Conservation (phyloP, 2,888 invertebrate species). For the Hemicrepidius hirtus region DNA sequence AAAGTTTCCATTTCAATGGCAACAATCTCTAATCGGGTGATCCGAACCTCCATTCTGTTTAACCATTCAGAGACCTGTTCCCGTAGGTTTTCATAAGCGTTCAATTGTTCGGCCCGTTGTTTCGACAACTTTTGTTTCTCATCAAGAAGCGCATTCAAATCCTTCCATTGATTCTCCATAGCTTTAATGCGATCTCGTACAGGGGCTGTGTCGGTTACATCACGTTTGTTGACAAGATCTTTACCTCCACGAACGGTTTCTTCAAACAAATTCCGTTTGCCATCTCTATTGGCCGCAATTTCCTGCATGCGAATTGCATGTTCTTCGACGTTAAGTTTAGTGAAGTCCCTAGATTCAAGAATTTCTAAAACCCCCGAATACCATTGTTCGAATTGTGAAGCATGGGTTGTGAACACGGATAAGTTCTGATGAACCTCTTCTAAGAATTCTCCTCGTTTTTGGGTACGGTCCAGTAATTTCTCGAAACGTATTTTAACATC, state of each 20-base stretch:
- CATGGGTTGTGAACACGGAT: conserved; percentile 80
- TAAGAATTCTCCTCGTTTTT: conserved; percentile 87
- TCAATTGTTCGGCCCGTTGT: conserved; percentile 89
- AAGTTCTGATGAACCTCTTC: conserved; percentile 85
- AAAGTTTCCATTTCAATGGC: conserved; percentile 91
- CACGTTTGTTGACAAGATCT: conserved; percentile 86
- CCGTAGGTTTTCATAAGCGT: conserved; percentile 89
- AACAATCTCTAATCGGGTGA: conserved; percentile 86
- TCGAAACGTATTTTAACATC: conserved; percentile 91
- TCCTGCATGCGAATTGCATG: conserved; percentile 76
- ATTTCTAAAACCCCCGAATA: conserved; percentile 81
- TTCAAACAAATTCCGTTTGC: conserved; percentile 81
- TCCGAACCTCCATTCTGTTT: conserved; percentile 83
- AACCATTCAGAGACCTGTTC: conserved; percentile 92
- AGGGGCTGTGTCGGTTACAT: conserved; percentile 89
- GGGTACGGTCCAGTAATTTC: conserved; percentile 86
- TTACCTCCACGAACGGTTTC: conserved; percentile 88
- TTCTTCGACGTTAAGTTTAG: conserved; percentile 80
- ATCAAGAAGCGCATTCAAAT: conserved; percentile 86
- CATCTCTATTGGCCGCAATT: conserved; percentile 69
- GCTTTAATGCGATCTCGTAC: conserved; percentile 89
- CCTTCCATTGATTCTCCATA: conserved; percentile 92
- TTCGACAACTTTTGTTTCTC: conserved; percentile 90
- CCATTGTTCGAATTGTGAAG: conserved; percentile 83
- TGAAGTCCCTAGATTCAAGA: conserved; percentile 83